Percentiles rank a stretch among this genome's conserved stretches.
These are phyloP conservation scores for Bucco capensis DNA, from an alignment of 2,113 vertebrate species.

Conservation along the genomic window DNA sequence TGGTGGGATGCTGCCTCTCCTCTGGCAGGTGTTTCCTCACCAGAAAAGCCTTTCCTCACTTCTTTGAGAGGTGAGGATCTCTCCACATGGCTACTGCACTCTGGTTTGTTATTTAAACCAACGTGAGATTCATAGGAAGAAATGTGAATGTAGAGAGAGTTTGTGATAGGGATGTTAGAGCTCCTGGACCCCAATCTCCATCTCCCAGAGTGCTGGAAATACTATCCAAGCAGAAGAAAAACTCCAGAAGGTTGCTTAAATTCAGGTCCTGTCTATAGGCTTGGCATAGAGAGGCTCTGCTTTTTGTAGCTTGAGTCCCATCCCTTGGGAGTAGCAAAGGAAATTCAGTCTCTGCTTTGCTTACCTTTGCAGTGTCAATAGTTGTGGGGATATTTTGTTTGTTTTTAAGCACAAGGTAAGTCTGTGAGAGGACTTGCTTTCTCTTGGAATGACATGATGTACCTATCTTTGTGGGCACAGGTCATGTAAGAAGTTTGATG, in stretches of 20 bases:
- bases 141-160: not conserved
- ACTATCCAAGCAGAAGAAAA: not conserved
- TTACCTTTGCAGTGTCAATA: not conserved
- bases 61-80: not conserved
- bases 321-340: accelerated
- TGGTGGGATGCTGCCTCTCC: not conserved
- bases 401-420: not conserved
- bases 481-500: not conserved
- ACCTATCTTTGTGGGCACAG: not conserved
- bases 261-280: not conserved
- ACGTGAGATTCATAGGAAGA: not conserved
- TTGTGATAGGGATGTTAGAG: not conserved
- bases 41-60: not conserved
- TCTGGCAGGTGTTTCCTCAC: not conserved
- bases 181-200: accelerated
- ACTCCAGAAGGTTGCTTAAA: not conserved
- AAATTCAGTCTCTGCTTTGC: not conserved
- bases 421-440: not conserved
- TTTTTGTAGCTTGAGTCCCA: not conserved
- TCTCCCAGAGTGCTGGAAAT: not conserved
- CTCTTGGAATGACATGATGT: accelerated
- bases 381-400: not conserved
- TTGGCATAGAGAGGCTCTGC: not conserved
- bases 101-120: not conserved
- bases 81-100: accelerated